These are phyloP conservation scores for Sphecodes monilicornis DNA, from an alignment of 2,888 invertebrate species.

Conservation along the genomic window DNA sequence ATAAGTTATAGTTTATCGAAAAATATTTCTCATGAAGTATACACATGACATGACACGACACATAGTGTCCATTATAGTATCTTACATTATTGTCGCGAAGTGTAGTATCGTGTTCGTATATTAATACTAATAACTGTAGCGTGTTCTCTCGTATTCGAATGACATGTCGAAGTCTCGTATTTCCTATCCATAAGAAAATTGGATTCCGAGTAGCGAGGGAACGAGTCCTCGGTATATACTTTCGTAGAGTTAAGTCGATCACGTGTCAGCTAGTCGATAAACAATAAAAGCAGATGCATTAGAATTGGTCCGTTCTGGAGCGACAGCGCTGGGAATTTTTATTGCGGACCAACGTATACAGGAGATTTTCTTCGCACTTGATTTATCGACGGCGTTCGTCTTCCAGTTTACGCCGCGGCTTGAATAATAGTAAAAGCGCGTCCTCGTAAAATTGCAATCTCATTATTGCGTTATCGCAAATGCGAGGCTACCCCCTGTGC, in stretches of 20 bases:
- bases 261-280: slow-evolving; percentile 36
- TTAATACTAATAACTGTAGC: background rate
- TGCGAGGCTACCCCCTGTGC: slow-evolving; percentile 55
- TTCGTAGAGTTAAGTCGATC: slow-evolving; percentile 30
- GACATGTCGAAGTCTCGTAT: background rate
- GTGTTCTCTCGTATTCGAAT: background rate
- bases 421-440: slow-evolving; percentile 77
- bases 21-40: too few species aligned
- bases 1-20: too few species aligned
- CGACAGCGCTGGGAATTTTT: slow-evolving; percentile 62
- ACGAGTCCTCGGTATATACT: background rate
- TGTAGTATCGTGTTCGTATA: background rate
- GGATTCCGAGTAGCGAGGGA: slow-evolving; percentile 14
- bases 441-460: slow-evolving; percentile 78
- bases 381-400: slow-evolving; percentile 64
- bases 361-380: slow-evolving; percentile 66
- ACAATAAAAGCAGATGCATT: slow-evolving; percentile 47
- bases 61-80: too few species aligned
- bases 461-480: slow-evolving; percentile 79
- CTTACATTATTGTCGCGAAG: too few species aligned
- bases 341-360: slow-evolving; percentile 66
- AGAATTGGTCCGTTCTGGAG: slow-evolving; percentile 23
- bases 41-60: too few species aligned
- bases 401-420: slow-evolving; percentile 59
- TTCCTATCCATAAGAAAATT: slow-evolving; percentile 24